Conservation (phyloP, 2,113 vertebrate genomes). For the Tachysurus fulvidraco region DNA sequence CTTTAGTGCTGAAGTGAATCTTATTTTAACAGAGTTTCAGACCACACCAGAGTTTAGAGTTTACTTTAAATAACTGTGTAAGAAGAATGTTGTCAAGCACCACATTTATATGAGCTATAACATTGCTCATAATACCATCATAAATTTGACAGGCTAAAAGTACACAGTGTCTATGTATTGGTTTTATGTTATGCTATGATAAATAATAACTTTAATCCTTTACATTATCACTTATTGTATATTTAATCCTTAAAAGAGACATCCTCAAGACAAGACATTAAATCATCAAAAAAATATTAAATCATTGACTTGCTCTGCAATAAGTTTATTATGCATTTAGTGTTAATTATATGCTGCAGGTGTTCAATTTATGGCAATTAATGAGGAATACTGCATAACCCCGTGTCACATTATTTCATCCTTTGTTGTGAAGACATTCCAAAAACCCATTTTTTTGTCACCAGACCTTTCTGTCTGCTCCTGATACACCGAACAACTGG, state of each 20-base stretch:
- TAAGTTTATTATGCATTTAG: background rate
- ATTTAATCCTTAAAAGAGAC: background rate
- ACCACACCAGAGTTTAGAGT: slow-evolving; percentile 30
- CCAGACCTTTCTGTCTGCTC: background rate
- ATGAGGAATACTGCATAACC: background rate
- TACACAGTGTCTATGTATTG: background rate
- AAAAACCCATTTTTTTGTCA: background rate
- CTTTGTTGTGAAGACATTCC: background rate
- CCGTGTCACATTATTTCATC: background rate
- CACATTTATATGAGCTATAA: background rate
- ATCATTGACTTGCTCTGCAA: background rate
- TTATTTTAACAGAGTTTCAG: slow-evolving; percentile 25
- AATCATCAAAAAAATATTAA: slow-evolving; percentile 14
- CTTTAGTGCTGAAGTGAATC: background rate
- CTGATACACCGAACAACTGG: background rate
- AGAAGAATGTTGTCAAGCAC: background rate
- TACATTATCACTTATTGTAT: background rate
- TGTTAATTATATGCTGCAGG: background rate
- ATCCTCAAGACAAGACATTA: background rate
- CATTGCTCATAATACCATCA: background rate
- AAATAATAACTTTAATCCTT: background rate
- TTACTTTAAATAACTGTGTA: slow-evolving; percentile 6
- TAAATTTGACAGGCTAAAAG: background rate
- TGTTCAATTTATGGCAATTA: slow-evolving; percentile 6
- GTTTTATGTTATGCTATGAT: background rate